Percentiles rank a stretch among this genome's conserved stretches.
Conservation (phyloP, 2,113 vertebrate species). For the Bos taurus region DNA sequence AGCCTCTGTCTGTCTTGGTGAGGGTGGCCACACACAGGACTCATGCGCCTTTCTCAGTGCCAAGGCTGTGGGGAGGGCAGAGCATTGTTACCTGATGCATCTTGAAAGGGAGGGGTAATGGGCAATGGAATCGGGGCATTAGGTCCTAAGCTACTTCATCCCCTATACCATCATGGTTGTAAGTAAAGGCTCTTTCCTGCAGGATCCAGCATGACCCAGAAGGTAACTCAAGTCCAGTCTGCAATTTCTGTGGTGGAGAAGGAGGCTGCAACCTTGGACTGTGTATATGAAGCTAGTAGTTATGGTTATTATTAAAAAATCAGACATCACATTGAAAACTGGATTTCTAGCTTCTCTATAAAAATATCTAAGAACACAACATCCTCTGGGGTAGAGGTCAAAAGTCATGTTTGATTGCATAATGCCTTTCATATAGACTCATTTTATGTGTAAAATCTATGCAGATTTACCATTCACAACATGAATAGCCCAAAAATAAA, state of each 20-base stretch:
- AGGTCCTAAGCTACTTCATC: neutral
- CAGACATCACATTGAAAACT: too few relatives aligned
- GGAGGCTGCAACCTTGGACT: neutral
- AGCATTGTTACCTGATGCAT: neutral
- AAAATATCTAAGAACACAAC: too few relatives aligned
- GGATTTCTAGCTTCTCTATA: too few relatives aligned
- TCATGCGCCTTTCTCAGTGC: neutral
- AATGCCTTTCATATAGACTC: too few relatives aligned
- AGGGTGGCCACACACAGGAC: neutral
- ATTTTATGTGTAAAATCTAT: too few relatives aligned
- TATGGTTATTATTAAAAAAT: neutral
- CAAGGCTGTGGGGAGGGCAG: neutral
- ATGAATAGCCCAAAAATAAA: too few relatives aligned
- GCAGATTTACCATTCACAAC: too few relatives aligned
- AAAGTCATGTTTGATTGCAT: too few relatives aligned
- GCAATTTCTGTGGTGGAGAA: neutral
- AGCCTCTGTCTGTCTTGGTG: neutral
- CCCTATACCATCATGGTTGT: neutral
- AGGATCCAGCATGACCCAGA: conserved; percentile 4
- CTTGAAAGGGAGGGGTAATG: neutral
- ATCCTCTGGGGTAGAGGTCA: too few relatives aligned
- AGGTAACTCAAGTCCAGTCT: neutral
- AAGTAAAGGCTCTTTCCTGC: neutral
- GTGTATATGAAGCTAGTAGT: neutral
- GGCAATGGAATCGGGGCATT: neutral